Conservation (phyloP, 2,113 vertebrate genomes). For the Scartelaos histophorus region DNA sequence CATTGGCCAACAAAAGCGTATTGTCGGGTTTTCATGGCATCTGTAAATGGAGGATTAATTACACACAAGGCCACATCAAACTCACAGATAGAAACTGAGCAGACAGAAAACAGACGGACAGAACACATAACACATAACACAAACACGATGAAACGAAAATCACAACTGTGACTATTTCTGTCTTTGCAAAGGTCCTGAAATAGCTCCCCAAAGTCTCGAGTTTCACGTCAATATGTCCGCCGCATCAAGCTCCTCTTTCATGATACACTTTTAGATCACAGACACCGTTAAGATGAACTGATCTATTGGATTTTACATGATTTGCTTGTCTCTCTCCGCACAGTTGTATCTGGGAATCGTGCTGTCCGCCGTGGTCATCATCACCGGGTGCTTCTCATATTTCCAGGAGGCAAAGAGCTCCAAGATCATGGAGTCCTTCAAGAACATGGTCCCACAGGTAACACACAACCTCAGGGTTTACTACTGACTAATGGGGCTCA, state of each 20-base stretch:
- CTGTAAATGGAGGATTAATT: background rate
- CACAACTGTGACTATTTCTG: constrained; percentile 5
- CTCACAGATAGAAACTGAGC: background rate
- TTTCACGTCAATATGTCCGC: background rate
- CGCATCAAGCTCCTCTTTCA: background rate
- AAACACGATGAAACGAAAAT: background rate
- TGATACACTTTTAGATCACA: constrained; percentile 28
- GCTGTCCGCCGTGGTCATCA: constrained; percentile 88
- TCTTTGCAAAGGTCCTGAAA: constrained; percentile 23
- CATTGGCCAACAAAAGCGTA: no score
- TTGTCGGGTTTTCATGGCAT: background rate
- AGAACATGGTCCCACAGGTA: constrained; percentile 95
- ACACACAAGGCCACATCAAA: background rate
- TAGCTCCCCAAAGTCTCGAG: constrained; percentile 3
- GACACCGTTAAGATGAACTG: background rate
- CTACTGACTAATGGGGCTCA: background rate
- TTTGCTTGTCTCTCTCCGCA: background rate
- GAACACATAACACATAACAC: constrained; percentile 5
- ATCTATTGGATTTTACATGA: constrained; percentile 6
- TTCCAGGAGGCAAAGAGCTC: constrained; percentile 94
- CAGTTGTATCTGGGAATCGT: constrained; percentile 90
- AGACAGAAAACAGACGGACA: constrained; percentile 16
- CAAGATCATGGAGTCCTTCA: constrained; percentile 95
- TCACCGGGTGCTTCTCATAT: constrained; percentile 92
- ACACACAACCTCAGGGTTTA: background rate